Base-by-base conservation (phyloP, 2,113 vertebrate species). In the Anseranas semipalmata region DNA sequence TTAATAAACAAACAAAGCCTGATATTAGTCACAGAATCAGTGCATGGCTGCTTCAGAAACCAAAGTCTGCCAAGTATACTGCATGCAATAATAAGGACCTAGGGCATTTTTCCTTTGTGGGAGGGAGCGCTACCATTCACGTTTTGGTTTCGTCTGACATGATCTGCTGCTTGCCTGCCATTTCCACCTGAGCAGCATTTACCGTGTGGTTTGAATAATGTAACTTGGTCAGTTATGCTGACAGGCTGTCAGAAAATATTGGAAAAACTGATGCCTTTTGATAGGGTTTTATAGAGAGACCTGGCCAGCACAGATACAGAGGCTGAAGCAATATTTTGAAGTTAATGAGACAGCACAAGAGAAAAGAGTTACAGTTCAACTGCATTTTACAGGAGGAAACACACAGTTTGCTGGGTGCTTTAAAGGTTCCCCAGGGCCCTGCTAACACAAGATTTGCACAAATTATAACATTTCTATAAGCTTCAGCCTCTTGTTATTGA, bases 291-390 rank as follows among this genome's bases (percentile, higher is more conserved):
- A 25, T 53, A 58, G 83, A 60, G 83, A 43, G 73, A 85, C 83
- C 76, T 87, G 90, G 60, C 60, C 65, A 67, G 56, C 46, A 45
- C 52, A 65, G 88, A 68, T 52, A 63, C 25, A 52, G 89, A 63
- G 84, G 86, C 39, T 78, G 88, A 92, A 68, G 86, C 73, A 89
- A 53, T 90, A 89, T 89, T 94, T 89, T 93, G 89, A 90, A 89
- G 76, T 41, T 95, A 81, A 80, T 79, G 85, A 92, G 88, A 80
- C 39, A 72, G 70, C 41, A 62, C 58, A 50, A 77, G 76, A 90
- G 67, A 89, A 71, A 89, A 91, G 78, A 90, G n/a, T 73, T 95
- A 55, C 87, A 74, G 84, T 90, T 93, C 73, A 94, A 59, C 68
- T 80, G 80, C 73, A 32, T 50, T 91, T 94, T 93, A 67, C 87